A percentile compares a stretch with the other conserved stretches of the same genome.
These are phyloP conservation scores for Melinaea menophilus DNA, from an alignment of 2,888 invertebrate species.

Conservation along the genomic window DNA sequence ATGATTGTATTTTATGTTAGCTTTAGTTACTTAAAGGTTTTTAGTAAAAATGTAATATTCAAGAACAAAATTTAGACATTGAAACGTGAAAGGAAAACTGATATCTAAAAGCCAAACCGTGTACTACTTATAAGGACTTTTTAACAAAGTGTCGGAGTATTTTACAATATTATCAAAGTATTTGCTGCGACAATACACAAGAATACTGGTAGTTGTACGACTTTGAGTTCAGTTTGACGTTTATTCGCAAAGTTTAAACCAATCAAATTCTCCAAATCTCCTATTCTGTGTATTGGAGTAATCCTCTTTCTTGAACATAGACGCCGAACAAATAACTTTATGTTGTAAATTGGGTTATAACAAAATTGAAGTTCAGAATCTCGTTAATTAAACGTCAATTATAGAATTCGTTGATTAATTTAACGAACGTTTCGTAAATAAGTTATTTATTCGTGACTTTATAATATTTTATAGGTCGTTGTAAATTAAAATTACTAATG, in stretches of 20 bases:
- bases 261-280: slow-evolving; percentile 21
- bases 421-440: no score
- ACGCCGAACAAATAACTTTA: slow-evolving; percentile 3
- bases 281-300: slow-evolving; percentile 2
- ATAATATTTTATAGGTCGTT: no score
- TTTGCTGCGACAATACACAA: neutral
- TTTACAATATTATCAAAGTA: slow-evolving; percentile 12
- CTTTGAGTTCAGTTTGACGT: slow-evolving; percentile 14
- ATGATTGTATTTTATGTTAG: no score
- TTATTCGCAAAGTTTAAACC: slow-evolving; percentile 24
- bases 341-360: neutral
- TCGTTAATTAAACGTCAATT: neutral
- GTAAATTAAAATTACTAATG: no score
- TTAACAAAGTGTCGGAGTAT: slow-evolving; percentile 2
- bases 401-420: no score
- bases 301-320: neutral
- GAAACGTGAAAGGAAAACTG: no score
- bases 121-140: neutral
- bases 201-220: neutral
- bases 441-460: no score
- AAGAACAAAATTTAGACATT: no score
- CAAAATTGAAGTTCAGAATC: neutral
- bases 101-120: no score
- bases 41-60: no score
- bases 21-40: no score